Evolutionary conservation across 2,888 invertebrate species (phyloP).

Genomic region (Tenthredo mesomela): DNA sequence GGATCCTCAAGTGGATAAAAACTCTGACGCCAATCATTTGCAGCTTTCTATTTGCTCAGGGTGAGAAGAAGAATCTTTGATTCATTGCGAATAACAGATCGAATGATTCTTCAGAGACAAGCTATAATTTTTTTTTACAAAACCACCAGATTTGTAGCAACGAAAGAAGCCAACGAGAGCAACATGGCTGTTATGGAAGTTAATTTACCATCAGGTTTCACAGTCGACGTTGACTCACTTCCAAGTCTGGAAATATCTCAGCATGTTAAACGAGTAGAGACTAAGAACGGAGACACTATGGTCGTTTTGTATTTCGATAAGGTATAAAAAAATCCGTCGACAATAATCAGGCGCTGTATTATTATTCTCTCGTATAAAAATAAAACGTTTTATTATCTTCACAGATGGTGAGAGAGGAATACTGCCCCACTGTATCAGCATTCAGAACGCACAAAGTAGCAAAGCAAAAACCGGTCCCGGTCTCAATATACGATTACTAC

Average conservation of each 20-base stretch:
- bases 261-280: slow-evolving; percentile 85
- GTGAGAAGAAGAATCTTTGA: slow-evolving; percentile 77
- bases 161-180: slow-evolving; percentile 84
- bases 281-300: slow-evolving; percentile 83
- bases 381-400: slow-evolving; percentile 56
- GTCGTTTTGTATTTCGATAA: slow-evolving; percentile 88
- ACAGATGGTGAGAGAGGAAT: slow-evolving; percentile 81
- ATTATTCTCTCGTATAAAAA: background rate
- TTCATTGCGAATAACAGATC: background rate
- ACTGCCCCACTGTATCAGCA: slow-evolving; percentile 92
- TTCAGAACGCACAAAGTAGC: slow-evolving; percentile 91
- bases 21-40: slow-evolving; percentile 87
- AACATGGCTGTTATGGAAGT: slow-evolving; percentile 96
- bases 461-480: slow-evolving; percentile 91
- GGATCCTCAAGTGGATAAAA: slow-evolving; percentile 91
- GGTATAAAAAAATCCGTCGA: slow-evolving; percentile 72
- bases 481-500: slow-evolving; percentile 94
- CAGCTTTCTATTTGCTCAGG: slow-evolving; percentile 91
- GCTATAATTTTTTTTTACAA: background rate
- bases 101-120: background rate
- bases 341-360: background rate
- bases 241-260: slow-evolving; percentile 82
- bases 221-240: slow-evolving; percentile 88
- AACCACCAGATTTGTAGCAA: slow-evolving; percentile 83
- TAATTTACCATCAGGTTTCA: slow-evolving; percentile 93